These are phyloP conservation scores for Tachina lurida DNA, from an alignment of 2,888 invertebrate genomes.

Conservation along the genomic window DNA sequence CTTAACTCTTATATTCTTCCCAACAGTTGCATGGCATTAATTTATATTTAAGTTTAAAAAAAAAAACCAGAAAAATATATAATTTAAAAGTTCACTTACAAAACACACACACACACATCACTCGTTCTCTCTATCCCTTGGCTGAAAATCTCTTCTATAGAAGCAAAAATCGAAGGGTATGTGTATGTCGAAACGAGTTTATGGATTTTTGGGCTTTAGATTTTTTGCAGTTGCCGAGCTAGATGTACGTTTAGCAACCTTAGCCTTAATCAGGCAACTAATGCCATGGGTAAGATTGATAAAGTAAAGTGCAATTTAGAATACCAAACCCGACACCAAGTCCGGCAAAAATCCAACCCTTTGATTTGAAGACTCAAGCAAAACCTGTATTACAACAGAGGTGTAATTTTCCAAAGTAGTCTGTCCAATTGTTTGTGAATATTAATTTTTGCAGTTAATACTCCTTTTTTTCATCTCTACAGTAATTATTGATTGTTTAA, in stretches of 20 bases:
- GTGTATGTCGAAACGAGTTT: constrained; percentile 75
- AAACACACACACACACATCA: constrained; percentile 63
- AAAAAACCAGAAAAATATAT: not conserved
- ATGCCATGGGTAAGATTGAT: constrained; percentile 80
- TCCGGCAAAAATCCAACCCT: constrained; percentile 55
- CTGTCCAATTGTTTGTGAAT: constrained; percentile 32
- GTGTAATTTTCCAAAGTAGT: constrained; percentile 12
- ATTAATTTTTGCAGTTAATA: constrained; percentile 39
- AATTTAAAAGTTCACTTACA: constrained; percentile 11
- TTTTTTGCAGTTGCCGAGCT: constrained; percentile 81
- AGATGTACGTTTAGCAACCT: constrained; percentile 79
- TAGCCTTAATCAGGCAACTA: constrained; percentile 80
- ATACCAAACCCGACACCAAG: not conserved
- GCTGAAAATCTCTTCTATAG: constrained; percentile 73
- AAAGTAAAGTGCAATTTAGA: not conserved
- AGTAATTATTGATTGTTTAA: too few species aligned
- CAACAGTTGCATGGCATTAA: constrained; percentile 25
- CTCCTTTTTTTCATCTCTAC: not conserved
- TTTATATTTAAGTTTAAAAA: not conserved
- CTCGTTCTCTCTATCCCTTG: constrained; percentile 57
- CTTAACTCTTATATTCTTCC: not conserved
- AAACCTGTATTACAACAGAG: not conserved
- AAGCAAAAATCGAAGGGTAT: constrained; percentile 76
- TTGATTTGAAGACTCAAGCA: constrained; percentile 17
- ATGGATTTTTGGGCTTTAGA: constrained; percentile 79